Evolutionary conservation across 1,140 invertebrate species (phyloP).

Genomic region (Antheraea pernyi): DNA sequence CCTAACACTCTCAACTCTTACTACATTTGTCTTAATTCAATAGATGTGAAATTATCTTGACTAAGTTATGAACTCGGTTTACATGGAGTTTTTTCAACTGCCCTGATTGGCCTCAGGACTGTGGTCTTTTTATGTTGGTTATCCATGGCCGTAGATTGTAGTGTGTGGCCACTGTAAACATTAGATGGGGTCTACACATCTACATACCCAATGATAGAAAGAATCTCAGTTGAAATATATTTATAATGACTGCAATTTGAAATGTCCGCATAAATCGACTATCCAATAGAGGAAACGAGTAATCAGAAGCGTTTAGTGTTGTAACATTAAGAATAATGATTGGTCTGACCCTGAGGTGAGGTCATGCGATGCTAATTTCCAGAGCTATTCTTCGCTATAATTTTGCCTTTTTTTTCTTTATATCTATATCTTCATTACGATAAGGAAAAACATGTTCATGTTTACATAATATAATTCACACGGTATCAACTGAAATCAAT

Average conservation of each 20-base stretch:
- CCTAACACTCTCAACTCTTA: too few species aligned
- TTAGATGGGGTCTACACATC: too few species aligned
- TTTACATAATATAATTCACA: neutral
- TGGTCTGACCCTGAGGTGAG: neutral
- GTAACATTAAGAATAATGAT: slow-evolving; percentile 1
- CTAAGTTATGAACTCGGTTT: too few species aligned
- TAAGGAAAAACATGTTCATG: neutral
- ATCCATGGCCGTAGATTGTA: too few species aligned
- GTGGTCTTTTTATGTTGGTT: too few species aligned
- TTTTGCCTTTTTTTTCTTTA: neutral
- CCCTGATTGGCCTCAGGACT: too few species aligned
- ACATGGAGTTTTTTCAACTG: too few species aligned
- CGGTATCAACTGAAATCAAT: too few species aligned
- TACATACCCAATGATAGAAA: too few species aligned
- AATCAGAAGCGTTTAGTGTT: neutral
- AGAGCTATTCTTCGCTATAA: neutral
- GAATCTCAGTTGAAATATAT: neutral
- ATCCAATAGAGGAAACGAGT: neutral
- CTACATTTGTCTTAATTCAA: too few species aligned
- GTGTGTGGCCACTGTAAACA: too few species aligned
- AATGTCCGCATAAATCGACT: neutral
- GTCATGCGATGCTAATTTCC: neutral
- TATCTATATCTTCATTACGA: neutral
- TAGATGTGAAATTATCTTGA: too few species aligned
- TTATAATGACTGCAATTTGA: neutral